These are phyloP conservation scores for Blastomussa wellsi DNA, from an alignment of 92 coral and sea anemone species.

Conservation along the genomic window DNA sequence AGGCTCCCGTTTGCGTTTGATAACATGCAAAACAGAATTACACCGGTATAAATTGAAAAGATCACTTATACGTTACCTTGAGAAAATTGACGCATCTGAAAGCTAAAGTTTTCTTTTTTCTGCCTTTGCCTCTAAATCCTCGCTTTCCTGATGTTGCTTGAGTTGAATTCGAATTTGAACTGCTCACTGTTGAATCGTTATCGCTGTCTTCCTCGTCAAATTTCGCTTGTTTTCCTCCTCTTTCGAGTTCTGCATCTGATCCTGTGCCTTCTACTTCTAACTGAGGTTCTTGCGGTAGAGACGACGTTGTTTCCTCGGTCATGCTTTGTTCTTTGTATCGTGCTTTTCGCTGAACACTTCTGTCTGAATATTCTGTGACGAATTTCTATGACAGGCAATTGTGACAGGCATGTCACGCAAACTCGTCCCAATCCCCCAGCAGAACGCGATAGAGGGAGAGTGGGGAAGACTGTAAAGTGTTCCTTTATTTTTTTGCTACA, in stretches of 20 bases:
- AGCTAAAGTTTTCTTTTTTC: conserved; percentile 76
- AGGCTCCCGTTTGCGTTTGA: neutral
- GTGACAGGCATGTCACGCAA: conserved; percentile 15
- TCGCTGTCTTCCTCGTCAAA: conserved; percentile 95
- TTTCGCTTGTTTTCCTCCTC: conserved; percentile 69
- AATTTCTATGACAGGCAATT: neutral
- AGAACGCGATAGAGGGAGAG: neutral
- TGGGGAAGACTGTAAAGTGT: too few species aligned
- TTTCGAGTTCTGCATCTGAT: conserved; percentile 71
- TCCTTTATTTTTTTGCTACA: too few species aligned
- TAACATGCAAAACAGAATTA: neutral
- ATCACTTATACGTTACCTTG: conserved; percentile 57
- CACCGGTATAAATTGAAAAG: neutral
- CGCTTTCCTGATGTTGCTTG: conserved; percentile 66
- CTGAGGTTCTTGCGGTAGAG: conserved; percentile 10
- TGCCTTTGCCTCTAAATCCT: conserved; percentile 68
- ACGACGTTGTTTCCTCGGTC: conserved; percentile 25
- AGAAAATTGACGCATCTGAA: conserved; percentile 90
- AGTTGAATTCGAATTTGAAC: conserved; percentile 83
- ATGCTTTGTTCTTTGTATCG: neutral
- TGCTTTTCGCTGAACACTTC: neutral
- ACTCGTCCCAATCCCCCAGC: conserved; percentile 23
- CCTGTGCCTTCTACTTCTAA: conserved; percentile 38
- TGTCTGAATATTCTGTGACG: too few species aligned
- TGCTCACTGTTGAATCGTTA: conserved; percentile 82